phyloP scores from a whole-genome alignment of 2,888 invertebrate species.

The Colostygia pectinataria region DNA sequence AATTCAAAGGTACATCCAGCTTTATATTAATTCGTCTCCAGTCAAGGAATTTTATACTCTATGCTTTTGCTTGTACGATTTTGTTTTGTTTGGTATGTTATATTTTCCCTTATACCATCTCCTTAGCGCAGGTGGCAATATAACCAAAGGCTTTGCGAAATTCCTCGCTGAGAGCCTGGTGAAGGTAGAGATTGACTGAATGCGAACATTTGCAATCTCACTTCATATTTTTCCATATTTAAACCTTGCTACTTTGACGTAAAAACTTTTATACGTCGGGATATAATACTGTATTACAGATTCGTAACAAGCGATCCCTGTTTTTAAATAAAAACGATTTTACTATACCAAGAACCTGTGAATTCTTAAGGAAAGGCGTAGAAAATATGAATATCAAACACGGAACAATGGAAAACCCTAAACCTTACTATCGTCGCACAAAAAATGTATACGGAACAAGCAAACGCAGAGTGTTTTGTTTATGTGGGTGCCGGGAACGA shows the following conservation, averaged over 20 bases:
- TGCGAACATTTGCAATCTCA: conserved; percentile 14
- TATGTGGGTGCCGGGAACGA: conserved; percentile 31
- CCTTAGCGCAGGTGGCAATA: conserved; percentile 64
- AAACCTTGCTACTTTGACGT: conserved; percentile 2
- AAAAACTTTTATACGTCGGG: conserved; percentile 1
- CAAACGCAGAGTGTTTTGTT: conserved; percentile 34
- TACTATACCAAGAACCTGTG: conserved; percentile 50
- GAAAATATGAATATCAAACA: conserved; percentile 36
- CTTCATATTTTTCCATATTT: neutral
- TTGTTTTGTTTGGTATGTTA: conserved; percentile 33
- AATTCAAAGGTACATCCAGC: conserved; percentile 47
- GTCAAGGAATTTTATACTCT: conserved; percentile 37
- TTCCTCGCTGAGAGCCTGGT: conserved; percentile 45
- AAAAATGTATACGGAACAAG: conserved; percentile 34
- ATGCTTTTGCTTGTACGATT: conserved; percentile 25
- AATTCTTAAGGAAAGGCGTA: conserved; percentile 31
- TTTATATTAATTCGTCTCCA: conserved; percentile 47
- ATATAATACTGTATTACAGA: conserved; percentile 10
- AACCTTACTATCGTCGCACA: conserved; percentile 30
- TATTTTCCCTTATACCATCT: conserved; percentile 46
- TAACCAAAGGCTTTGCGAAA: conserved; percentile 58
- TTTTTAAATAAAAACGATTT: conserved; percentile 43
- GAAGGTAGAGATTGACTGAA: conserved; percentile 27
- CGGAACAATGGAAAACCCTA: conserved; percentile 31
- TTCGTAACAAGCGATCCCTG: neutral